These are phyloP conservation scores for Phortica magna DNA, from an alignment of 2,888 invertebrate genomes.

Conservation along the genomic window DNA sequence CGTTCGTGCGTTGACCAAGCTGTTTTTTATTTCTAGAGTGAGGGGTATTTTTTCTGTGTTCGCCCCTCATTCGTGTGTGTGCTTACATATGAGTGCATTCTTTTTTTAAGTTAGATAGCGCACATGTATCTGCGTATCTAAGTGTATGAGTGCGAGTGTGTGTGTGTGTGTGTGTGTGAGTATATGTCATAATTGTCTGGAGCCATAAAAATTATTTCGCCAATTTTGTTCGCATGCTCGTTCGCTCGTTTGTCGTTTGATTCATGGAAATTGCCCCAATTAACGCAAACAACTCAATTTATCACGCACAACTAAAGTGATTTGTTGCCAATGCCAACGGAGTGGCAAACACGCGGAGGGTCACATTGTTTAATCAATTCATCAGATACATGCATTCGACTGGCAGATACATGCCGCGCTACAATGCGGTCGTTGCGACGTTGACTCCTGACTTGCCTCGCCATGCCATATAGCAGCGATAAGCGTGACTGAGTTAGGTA, in stretches of 20 bases:
- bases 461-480: not conserved
- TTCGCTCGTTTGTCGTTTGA: slow-evolving; percentile 47
- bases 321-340: slow-evolving; percentile 72
- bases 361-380: slow-evolving; percentile 70
- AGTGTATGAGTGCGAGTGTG: not conserved
- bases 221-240: slow-evolving; percentile 24
- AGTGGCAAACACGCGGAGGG: slow-evolving; percentile 50
- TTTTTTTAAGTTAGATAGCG: not conserved
- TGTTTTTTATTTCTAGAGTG: slow-evolving; percentile 30
- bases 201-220: slow-evolving; percentile 35
- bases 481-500: not conserved
- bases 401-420: slow-evolving; percentile 28
- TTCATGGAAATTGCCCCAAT: slow-evolving; percentile 70
- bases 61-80: not conserved
- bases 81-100: not conserved
- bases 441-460: slow-evolving; percentile 42
- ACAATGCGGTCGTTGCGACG: not conserved
- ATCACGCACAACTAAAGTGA: slow-evolving; percentile 73
- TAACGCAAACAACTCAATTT: slow-evolving; percentile 73
- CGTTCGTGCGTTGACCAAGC: slow-evolving; percentile 19
- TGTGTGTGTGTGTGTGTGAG: slow-evolving; percentile 5
- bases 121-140: slow-evolving; percentile 1
- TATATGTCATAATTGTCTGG: slow-evolving; percentile 32
- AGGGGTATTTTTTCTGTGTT: not conserved
- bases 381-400: slow-evolving; percentile 55